These are phyloP conservation scores for Nemotelus pantherinus DNA, from an alignment of 2,888 invertebrate genomes.

Conservation along the genomic window DNA sequence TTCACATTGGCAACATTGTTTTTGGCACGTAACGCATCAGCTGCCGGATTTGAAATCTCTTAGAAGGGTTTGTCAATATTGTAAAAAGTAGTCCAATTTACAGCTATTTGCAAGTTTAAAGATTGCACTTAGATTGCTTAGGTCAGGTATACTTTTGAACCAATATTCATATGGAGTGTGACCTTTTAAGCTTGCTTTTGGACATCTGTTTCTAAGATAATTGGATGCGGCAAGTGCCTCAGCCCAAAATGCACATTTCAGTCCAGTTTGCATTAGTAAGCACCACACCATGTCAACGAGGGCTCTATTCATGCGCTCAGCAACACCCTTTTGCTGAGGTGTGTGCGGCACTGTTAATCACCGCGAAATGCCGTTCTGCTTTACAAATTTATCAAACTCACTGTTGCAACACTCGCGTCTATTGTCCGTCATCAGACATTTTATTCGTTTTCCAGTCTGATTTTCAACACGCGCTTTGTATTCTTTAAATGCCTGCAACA, in stretches of 20 bases:
- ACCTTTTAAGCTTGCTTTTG: constrained; percentile 47
- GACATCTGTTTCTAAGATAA: constrained; percentile 50
- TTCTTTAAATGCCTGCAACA: constrained; percentile 38
- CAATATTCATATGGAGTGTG: constrained; percentile 49
- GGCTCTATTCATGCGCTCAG: constrained; percentile 21
- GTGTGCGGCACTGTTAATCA: constrained; percentile 8
- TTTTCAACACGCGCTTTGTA: constrained; percentile 47
- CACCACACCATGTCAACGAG: constrained; percentile 23
- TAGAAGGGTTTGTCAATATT: no score
- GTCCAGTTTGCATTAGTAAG: constrained; percentile 7
- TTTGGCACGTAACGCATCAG: no score
- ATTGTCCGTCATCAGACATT: no score
- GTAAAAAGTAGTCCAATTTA: no score
- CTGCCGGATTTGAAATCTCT: no score
- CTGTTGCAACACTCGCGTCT: background rate
- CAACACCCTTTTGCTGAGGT: constrained; percentile 24
- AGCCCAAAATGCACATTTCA: constrained; percentile 50
- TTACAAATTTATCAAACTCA: constrained; percentile 15
- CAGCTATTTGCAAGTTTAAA: no score
- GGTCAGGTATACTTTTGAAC: constrained; percentile 25
- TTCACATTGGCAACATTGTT: no score
- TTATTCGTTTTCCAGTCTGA: constrained; percentile 32
- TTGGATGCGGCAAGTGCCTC: constrained; percentile 51
- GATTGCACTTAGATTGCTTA: background rate
- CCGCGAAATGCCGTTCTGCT: constrained; percentile 12